A percentile compares a stretch with the other conserved stretches of the same genome.
phyloP scores from a whole-genome alignment of 2,113 vertebrate genomes.

The Mixornis gularis region DNA sequence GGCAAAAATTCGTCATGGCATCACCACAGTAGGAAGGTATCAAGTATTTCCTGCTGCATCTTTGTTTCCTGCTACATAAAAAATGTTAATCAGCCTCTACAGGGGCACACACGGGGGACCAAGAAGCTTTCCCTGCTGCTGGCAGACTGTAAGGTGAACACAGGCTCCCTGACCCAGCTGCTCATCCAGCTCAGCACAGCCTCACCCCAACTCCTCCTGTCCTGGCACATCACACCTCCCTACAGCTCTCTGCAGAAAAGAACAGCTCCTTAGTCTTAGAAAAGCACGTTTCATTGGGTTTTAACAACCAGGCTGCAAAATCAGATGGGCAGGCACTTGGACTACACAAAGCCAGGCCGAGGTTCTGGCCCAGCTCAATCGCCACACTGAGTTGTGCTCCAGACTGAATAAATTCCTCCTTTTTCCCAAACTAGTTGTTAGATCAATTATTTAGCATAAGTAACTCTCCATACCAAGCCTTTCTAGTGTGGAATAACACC shows the following conservation, averaged over 20 bases:
- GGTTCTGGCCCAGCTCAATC: not conserved
- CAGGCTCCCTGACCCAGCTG: not conserved
- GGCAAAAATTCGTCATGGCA: not conserved
- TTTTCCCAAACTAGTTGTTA: not conserved
- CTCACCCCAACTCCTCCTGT: not conserved
- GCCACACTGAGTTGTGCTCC: not conserved
- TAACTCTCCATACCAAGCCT: not conserved
- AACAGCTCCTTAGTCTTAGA: not conserved
- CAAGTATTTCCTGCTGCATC: not conserved
- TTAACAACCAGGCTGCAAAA: not conserved
- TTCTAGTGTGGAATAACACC: not conserved
- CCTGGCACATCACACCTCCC: not conserved
- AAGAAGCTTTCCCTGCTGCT: not conserved
- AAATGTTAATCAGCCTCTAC: accelerated
- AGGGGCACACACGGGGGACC: not conserved
- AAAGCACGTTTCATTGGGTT: not conserved
- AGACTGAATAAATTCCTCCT: not conserved
- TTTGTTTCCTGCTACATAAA: not conserved
- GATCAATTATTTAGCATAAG: not conserved
- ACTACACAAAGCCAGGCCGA: accelerated
- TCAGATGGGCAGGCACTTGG: not conserved
- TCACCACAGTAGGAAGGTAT: not conserved
- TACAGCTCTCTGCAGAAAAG: not conserved
- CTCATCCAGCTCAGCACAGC: not conserved
- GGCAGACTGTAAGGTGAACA: not conserved